Base-by-base conservation (phyloP, 2,797 vertebrate species). In the Pseudopleuronectes americanus region DNA sequence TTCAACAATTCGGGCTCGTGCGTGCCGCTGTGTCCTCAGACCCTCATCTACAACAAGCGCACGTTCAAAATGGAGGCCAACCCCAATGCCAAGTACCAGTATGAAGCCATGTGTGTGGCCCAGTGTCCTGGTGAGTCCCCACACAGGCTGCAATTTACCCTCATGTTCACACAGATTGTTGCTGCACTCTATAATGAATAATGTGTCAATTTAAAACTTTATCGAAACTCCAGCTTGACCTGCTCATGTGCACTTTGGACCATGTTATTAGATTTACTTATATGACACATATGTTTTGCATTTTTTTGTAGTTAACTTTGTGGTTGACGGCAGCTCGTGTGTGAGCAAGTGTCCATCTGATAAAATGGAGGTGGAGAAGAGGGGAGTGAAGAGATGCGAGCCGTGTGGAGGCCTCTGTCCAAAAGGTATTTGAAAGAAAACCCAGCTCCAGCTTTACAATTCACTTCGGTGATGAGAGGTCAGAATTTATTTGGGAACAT, bases 1-100 rank as follows among this genome's bases (percentile, higher is more conserved):
- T 97, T 99, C 92, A 98, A 99, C 80, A 95, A 98, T 93, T 96
- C 93, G 0, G 96, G 96, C 22, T 94, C 97, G 1, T 99, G 97
- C 0, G 95, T 97, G 5, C 94, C 95, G 0, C 94, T 93, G 77
- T 99, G 97, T 81, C 97, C 97, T 0, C 95, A 95, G 83, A 94
- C 96, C 0, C 88, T 97, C 8, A 96, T 99, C 82, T 99, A 99
- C 92, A 98, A 97, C 92, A 96, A 96, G 71, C 91, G 95, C 21
- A 96, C 95, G 0, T 98, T 96, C 89, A 97, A 96, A 91, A 83
- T 98, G 85, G 97, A 99, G 84, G 95, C 95, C 74, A 97, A 98
- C 83, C 97, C 97, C 36, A 94, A 96, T 45, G 96, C 95, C 79
- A 99, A 97, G 86, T 99, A 98, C 86, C 97, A 97, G 84, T 99